Conservation (phyloP, 2,888 invertebrate genomes). For the Habroteleia sp. region DNA sequence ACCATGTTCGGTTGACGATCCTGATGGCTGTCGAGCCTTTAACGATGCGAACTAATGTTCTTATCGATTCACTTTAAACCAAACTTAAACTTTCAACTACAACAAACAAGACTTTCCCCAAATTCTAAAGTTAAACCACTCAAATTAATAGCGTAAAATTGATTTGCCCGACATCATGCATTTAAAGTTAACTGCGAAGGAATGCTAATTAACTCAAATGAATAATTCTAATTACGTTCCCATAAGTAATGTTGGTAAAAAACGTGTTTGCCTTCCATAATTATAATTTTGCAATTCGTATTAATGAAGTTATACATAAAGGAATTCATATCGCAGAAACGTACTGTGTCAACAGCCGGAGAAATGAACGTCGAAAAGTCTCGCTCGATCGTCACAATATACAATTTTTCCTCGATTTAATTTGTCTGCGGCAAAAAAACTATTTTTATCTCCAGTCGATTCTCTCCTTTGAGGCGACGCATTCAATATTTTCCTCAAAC, state of each 20-base stretch:
- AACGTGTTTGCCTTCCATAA: conserved; percentile 25
- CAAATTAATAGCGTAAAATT: too few species aligned
- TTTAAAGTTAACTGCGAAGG: not conserved
- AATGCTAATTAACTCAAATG: conserved; percentile 20
- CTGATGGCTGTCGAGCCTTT: conserved; percentile 49
- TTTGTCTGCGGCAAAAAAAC: conserved; percentile 32
- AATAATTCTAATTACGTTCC: conserved; percentile 17
- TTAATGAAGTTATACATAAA: conserved; percentile 33
- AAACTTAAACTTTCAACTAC: too few species aligned
- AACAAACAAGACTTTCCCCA: too few species aligned
- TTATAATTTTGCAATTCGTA: conserved; percentile 42
- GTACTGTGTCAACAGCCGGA: conserved; percentile 14
- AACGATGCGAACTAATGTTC: conserved; percentile 29
- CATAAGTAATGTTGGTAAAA: not conserved
- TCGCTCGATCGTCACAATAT: conserved; percentile 14
- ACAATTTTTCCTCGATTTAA: conserved; percentile 47
- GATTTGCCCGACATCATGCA: too few species aligned
- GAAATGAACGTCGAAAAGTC: conserved; percentile 25
- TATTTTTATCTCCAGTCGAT: conserved; percentile 40
- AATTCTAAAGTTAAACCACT: too few species aligned
- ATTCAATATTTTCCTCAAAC: conserved; percentile 49
- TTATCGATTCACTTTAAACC: conserved; percentile 25
- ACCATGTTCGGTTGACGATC: conserved; percentile 69
- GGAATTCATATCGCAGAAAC: conserved; percentile 11
- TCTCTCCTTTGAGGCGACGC: conserved; percentile 27